These are phyloP conservation scores for Coptodon bakossiorum DNA, from an alignment of 2,113 vertebrate species.

Conservation along the genomic window DNA sequence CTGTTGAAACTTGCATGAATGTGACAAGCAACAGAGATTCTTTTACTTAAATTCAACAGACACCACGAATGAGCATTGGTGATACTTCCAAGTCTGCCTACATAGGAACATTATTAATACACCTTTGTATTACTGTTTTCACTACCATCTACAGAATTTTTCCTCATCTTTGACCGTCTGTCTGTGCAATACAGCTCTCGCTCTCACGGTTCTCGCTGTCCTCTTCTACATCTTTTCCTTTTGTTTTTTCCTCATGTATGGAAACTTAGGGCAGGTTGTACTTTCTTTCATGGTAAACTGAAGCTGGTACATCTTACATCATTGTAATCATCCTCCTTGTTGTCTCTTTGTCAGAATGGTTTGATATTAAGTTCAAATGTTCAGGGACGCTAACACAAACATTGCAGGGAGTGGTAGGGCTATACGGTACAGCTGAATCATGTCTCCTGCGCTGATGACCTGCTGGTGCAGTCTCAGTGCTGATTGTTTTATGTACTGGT, in stretches of 20 bases:
- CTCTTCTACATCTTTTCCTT: not conserved
- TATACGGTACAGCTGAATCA: conserved; percentile 30
- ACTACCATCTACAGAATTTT: not conserved
- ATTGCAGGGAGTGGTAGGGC: not conserved
- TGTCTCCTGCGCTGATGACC: conserved; percentile 9
- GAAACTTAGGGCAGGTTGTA: not conserved
- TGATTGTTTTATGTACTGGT: conserved; percentile 40
- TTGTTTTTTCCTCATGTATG: not conserved
- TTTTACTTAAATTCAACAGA: not conserved
- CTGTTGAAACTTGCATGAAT: not conserved
- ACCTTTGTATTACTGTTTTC: not conserved
- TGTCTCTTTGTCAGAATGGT: not conserved
- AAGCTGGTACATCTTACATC: not conserved
- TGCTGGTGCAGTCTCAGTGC: not conserved
- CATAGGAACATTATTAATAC: not conserved
- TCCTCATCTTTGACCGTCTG: not conserved
- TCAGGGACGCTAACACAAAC: not conserved
- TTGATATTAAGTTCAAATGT: not conserved
- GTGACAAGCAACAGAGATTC: not conserved
- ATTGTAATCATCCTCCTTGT: not conserved
- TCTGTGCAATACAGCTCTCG: not conserved
- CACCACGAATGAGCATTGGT: not conserved
- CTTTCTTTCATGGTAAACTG: conserved; percentile 2
- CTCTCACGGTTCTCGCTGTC: conserved; percentile 24
- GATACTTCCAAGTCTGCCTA: not conserved